Base-by-base conservation (phyloP, 2,797 vertebrate species). In the Syncerus caffer region DNA sequence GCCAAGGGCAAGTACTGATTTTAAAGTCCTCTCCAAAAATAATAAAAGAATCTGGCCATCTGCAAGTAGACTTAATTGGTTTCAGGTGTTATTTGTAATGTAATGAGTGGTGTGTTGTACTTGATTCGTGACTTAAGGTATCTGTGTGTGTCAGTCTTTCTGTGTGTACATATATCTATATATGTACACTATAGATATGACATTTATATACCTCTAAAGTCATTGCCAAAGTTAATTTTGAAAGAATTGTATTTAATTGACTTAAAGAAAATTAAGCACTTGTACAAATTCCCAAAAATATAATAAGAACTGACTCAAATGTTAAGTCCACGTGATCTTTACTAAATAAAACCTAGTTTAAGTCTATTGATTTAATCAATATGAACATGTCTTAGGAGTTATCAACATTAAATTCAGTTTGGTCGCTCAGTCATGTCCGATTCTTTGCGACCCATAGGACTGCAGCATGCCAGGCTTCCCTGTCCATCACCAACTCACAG, bases 361-460 rank as follows among this genome's bases (percentile, higher is more conserved):
- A 74, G 9, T 74, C 6, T 74, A 12, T 42, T 74, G 4, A 19
- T 13, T 74, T 74, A 74, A 42, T 74, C 19, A 42, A 42, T 42
- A 38, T 21, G 29, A 62, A 74, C 34, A 13, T 38, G 19, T 74
- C 60, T 16, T 62, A 31, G 60, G 29, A 62, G 14, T 62, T 16
- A 62, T 31, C 6, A 16, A 31, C 60, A 31, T 16, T 31, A 31
- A 31, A 62, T 31, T 4, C 60, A 62, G 29, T 62, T 62, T 15
- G 29, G 14, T 16, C 3, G 0, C 60, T 16, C 1, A 62, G 29
- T 62, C 14, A 1, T 62, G 60, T 62, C 3, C 0, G 0, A 55
- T 8, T 23, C 53, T 62, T 62, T 62, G 7, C 0, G 0, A 31
- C 3, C 6, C 14, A 62, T 7, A n/a, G 14, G 14, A 31, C 6